phyloP scores from a whole-genome alignment of 2,797 vertebrate species.

The Clarias pachynema region DNA sequence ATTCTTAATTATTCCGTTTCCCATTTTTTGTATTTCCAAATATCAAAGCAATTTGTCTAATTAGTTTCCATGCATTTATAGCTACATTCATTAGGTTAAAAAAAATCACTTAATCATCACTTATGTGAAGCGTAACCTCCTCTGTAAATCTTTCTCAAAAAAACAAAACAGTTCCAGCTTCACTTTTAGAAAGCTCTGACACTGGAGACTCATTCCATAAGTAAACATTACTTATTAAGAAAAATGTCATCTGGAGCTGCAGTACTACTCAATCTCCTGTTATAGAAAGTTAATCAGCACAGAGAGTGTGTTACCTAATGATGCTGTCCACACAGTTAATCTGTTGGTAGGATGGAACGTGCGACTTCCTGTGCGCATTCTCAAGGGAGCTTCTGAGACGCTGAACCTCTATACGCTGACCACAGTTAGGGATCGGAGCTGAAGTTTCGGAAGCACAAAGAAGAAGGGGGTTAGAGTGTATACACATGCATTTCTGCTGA shows the following conservation, averaged over 20 bases:
- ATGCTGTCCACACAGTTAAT: slow-evolving; percentile 90
- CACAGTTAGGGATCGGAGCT: slow-evolving; percentile 52
- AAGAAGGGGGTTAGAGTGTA: neutral
- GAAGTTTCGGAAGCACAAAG: slow-evolving; percentile 5
- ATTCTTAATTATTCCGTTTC: too few relatives aligned
- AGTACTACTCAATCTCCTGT: neutral
- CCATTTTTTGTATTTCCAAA: neutral
- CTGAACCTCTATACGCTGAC: slow-evolving; percentile 64
- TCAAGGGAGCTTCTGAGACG: slow-evolving; percentile 55
- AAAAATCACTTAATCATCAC: too few relatives aligned
- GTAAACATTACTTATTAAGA: neutral
- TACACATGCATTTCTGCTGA: neutral
- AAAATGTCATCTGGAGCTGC: neutral
- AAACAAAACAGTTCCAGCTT: neutral
- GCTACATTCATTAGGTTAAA: neutral
- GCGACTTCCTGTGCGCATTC: slow-evolving; percentile 67
- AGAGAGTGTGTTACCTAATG: slow-evolving; percentile 74
- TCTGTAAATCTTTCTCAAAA: neutral
- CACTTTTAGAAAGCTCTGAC: neutral
- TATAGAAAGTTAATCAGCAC: neutral
- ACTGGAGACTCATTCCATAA: neutral
- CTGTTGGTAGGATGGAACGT: slow-evolving; percentile 88
- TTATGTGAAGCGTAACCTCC: too few relatives aligned
- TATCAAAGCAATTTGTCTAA: neutral
- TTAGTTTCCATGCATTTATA: neutral